Percentiles rank a stretch among this genome's conserved stretches.
Conservation (phyloP, 2,797 vertebrate species). For the Peromyscus aztecus region DNA sequence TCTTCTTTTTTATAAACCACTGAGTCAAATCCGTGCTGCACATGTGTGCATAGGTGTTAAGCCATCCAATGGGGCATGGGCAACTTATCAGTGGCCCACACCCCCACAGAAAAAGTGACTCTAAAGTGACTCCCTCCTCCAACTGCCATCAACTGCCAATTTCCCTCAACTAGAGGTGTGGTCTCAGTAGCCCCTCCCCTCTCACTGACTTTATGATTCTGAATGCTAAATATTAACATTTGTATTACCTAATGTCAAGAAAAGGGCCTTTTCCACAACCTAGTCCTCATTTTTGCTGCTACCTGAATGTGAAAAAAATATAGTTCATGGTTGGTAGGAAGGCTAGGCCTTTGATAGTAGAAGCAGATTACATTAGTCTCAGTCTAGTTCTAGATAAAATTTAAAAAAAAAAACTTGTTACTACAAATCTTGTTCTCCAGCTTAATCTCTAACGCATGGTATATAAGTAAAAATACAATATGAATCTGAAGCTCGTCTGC, state of each 20-base stretch:
- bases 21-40: neutral
- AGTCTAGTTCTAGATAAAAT: conserved; percentile 6
- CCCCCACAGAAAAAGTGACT: neutral
- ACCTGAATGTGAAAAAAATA: conserved; percentile 67
- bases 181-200: neutral
- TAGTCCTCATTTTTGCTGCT: conserved; percentile 81
- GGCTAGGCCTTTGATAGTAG: conserved; percentile 59
- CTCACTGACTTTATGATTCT: conserved; percentile 12
- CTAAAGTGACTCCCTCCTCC: neutral
- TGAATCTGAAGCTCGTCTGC: conserved; percentile 86
- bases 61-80: neutral
- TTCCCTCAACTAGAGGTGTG: no score
- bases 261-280: conserved; percentile 65
- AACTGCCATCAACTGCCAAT: neutral
- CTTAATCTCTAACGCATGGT: conserved; percentile 74
- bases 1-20: neutral
- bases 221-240: conserved; percentile 65
- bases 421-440: neutral
- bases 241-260: conserved; percentile 59
- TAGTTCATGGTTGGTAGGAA: conserved; percentile 66
- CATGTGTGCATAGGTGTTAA: neutral
- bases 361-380: conserved; percentile 55
- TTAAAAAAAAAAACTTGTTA: conserved; percentile 45
- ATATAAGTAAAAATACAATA: conserved; percentile 83
- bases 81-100: neutral